phyloP scores from a whole-genome alignment of 1,140 invertebrate genomes.

The Hydropsyche tenuis region DNA sequence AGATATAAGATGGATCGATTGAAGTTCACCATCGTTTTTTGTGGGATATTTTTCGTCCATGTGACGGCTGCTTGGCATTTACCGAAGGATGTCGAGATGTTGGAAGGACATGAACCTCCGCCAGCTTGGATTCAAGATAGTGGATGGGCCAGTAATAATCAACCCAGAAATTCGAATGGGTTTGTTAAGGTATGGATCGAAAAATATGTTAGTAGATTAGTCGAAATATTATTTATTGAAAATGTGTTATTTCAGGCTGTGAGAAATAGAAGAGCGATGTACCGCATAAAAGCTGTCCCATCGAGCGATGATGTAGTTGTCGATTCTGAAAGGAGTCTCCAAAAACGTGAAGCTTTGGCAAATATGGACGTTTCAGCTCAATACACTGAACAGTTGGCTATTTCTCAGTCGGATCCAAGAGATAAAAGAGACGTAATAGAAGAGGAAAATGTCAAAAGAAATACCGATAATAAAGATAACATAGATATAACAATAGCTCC shows the following conservation, averaged over 20 bases:
- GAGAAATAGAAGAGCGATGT: conserved; percentile 37
- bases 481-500: conserved; percentile 51
- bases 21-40: not conserved
- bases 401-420: conserved; percentile 35
- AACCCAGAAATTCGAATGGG: not conserved
- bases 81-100: conserved; percentile 37
- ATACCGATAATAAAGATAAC: conserved; percentile 52
- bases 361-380: conserved; percentile 39
- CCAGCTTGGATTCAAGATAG: conserved; percentile 22
- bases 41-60: not conserved
- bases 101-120: conserved; percentile 36
- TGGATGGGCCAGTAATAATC: conserved; percentile 4
- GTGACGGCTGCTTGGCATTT: not conserved
- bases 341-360: conserved; percentile 34
- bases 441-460: conserved; percentile 57
- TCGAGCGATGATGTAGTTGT: not conserved
- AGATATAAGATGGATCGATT: conserved; percentile 1
- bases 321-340: not conserved
- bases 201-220: not conserved
- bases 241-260: conserved; percentile 32
- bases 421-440: conserved; percentile 56
- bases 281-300: conserved; percentile 27
- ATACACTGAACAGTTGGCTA: conserved; percentile 39
- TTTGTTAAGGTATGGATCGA: conserved; percentile 24
- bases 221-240: not conserved